Percentiles rank a stretch among this genome's conserved stretches.
phyloP scores from a whole-genome alignment of 2,888 invertebrate genomes.

The Serripes groenlandicus region DNA sequence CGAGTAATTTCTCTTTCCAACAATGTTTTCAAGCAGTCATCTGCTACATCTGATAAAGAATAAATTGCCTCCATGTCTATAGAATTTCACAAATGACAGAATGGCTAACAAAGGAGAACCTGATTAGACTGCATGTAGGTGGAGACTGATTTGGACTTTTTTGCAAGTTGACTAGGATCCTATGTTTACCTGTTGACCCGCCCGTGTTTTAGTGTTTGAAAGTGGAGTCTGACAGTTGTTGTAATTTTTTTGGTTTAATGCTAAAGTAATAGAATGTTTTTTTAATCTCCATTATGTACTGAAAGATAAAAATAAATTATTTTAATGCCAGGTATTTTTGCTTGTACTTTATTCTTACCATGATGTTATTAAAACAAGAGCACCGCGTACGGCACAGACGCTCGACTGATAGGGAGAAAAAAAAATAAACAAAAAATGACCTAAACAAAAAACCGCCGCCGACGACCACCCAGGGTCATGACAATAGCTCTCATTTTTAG shows the following conservation, averaged over 20 bases:
- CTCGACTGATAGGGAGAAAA: no score
- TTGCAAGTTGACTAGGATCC: neutral
- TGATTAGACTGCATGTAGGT: neutral
- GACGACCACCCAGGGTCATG: no score
- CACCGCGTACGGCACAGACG: no score
- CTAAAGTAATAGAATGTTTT: conserved; percentile 11
- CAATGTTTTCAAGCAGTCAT: no score
- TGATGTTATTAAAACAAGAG: no score
- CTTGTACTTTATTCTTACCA: neutral
- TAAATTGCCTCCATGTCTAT: neutral
- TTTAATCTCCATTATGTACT: neutral
- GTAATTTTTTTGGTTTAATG: conserved; percentile 12
- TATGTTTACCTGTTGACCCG: neutral
- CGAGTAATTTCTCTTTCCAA: no score
- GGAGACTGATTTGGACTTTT: neutral
- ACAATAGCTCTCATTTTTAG: no score
- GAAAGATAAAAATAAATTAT: conserved; percentile 5
- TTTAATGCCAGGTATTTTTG: conserved; percentile 4
- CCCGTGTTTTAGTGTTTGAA: neutral
- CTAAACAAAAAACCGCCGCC: no score
- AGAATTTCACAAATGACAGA: neutral
- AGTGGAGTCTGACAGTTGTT: neutral
- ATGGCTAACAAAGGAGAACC: neutral
- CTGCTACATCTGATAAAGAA: no score
- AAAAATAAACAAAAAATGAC: no score